A percentile compares a stretch with the other conserved stretches of the same genome.
These are phyloP conservation scores for Danio aesculapii DNA, from an alignment of 2,797 vertebrate genomes.

Conservation along the genomic window DNA sequence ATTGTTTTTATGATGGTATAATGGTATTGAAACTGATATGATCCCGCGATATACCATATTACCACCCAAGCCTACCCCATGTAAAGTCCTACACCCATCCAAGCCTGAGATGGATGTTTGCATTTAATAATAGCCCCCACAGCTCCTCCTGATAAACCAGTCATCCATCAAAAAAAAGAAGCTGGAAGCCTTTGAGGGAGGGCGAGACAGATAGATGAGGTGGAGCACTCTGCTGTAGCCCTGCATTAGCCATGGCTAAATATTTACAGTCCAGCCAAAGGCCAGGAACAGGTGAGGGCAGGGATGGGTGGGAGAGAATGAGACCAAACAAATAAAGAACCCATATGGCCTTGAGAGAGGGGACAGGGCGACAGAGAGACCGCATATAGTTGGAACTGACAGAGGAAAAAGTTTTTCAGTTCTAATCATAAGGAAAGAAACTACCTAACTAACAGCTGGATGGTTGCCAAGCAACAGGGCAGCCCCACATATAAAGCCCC, in stretches of 20 bases:
- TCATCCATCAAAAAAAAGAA: conserved; percentile 51
- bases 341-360: conserved; percentile 27
- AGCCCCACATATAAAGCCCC: conserved; percentile 57
- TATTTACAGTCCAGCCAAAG: conserved; percentile 80
- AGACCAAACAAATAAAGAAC: conserved; percentile 45
- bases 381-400: not conserved
- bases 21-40: too few species aligned
- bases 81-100: conserved; percentile 24
- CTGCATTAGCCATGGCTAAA: conserved; percentile 82
- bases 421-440: conserved; percentile 64
- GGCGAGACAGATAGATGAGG: conserved; percentile 64
- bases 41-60: too few species aligned
- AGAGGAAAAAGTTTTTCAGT: conserved; percentile 3
- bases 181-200: conserved; percentile 46
- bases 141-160: conserved; percentile 61
- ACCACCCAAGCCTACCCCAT: not conserved
- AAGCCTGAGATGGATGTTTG: conserved; percentile 62
- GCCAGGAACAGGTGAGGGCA: conserved; percentile 63
- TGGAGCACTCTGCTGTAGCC: conserved; percentile 75
- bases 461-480: conserved; percentile 81
- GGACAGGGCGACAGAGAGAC: conserved; percentile 6
- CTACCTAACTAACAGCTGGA: conserved; percentile 72
- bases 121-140: conserved; percentile 65
- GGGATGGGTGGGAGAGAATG: conserved; percentile 12
- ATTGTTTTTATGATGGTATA: too few species aligned